phyloP scores from a whole-genome alignment of 2,888 invertebrate species.

The Machimus rusticus region DNA sequence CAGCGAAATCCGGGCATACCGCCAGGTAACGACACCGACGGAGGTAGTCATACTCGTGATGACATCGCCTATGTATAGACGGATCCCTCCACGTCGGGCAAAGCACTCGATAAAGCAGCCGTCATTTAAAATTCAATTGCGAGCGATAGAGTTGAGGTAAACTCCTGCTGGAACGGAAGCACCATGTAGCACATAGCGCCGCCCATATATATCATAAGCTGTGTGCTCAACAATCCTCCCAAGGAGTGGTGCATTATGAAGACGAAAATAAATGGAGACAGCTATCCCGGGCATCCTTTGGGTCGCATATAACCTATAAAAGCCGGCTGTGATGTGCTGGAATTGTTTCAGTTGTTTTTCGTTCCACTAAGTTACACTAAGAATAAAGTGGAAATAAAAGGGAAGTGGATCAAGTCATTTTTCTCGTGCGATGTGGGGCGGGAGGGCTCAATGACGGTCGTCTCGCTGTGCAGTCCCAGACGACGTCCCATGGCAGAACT shows the following conservation, averaged over 20 bases:
- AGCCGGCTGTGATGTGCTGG: constrained; percentile 38
- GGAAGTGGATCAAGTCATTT: not conserved
- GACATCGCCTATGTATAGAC: not conserved
- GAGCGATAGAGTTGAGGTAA: constrained; percentile 40
- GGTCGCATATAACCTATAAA: constrained; percentile 40
- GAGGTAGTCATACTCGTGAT: constrained; percentile 19
- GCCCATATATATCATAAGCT: not conserved
- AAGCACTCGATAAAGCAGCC: constrained; percentile 17
- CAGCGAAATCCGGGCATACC: constrained; percentile 10
- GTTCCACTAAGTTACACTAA: constrained; percentile 39
- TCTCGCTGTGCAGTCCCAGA: not conserved
- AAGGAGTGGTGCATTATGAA: not conserved
- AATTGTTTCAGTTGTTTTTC: constrained; percentile 42
- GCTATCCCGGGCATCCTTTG: constrained; percentile 3
- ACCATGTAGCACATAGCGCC: not conserved
- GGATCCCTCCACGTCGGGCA: not conserved
- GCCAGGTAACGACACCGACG: constrained; percentile 8
- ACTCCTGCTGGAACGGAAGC: constrained; percentile 31
- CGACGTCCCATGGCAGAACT: not conserved
- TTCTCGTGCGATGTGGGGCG: not conserved
- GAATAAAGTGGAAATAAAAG: constrained; percentile 19
- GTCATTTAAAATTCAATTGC: constrained; percentile 43
- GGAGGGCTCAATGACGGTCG: not conserved
- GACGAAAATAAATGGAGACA: constrained; percentile 10
- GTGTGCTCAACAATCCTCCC: constrained; percentile 15